A percentile compares a stretch with the other conserved stretches of the same genome.
These are phyloP conservation scores for Gnathonemus echidnorhynchus DNA, from an alignment of 2,113 vertebrate species.

Conservation along the genomic window DNA sequence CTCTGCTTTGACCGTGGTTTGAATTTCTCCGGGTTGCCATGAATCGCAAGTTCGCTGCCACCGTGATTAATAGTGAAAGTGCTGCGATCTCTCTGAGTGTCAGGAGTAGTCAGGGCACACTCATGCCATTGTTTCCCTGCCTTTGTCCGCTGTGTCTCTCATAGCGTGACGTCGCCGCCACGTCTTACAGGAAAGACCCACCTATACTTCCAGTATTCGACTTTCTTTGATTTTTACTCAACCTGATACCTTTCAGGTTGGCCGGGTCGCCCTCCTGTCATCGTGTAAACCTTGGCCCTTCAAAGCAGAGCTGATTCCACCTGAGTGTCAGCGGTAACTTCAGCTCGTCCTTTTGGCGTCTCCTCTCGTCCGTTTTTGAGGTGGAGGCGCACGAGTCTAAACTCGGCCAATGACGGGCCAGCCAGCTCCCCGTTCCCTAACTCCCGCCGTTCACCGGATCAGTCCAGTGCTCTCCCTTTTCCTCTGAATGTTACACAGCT, in stretches of 20 bases:
- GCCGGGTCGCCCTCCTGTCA: neutral
- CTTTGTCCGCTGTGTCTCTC: neutral
- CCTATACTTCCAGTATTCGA: conserved; percentile 5
- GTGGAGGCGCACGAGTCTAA: neutral
- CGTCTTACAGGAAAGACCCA: conserved; percentile 2
- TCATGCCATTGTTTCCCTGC: neutral
- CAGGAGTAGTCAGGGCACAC: neutral
- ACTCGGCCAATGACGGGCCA: neutral
- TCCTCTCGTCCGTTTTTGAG: neutral
- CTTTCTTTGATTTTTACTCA: neutral
- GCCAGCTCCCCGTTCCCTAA: neutral
- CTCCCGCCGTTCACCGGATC: neutral
- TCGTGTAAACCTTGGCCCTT: neutral
- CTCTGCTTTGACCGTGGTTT: neutral
- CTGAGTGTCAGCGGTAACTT: neutral
- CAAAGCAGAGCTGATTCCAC: neutral
- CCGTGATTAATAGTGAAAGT: neutral
- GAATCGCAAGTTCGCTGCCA: neutral
- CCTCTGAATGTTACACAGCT: neutral
- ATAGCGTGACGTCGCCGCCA: neutral
- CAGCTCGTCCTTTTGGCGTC: neutral
- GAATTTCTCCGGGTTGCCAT: neutral
- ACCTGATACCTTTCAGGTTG: neutral
- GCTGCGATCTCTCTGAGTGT: neutral
- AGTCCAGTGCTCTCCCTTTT: neutral